Conservation (phyloP, 2,797 vertebrate species). For the Tokudaia tokunoshimensis region DNA sequence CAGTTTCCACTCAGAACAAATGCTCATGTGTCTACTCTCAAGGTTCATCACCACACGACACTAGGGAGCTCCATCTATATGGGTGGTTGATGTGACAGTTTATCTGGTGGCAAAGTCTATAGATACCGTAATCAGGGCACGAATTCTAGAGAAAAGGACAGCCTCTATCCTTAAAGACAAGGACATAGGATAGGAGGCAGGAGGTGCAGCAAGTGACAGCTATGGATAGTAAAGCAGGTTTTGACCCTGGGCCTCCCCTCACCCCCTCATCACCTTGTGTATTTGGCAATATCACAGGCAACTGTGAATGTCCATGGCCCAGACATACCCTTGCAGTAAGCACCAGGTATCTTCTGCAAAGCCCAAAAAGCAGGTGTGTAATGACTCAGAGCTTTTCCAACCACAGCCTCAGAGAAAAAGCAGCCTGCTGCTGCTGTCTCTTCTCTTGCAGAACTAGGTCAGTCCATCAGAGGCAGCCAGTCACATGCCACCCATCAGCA, state of each 20-base stretch:
- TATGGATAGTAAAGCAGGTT: not conserved
- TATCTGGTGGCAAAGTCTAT: not conserved
- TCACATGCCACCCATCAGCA: not conserved
- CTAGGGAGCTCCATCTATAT: not conserved
- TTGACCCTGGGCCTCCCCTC: not conserved
- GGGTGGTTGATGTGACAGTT: not conserved
- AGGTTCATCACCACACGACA: not conserved
- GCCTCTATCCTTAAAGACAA: not conserved
- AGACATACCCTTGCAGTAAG: not conserved
- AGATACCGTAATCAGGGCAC: not conserved
- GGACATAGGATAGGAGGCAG: accelerated
- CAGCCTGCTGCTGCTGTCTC: not conserved
- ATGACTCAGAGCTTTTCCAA: not conserved
- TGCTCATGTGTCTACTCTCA: not conserved
- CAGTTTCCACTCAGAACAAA: not conserved
- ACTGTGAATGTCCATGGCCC: not conserved
- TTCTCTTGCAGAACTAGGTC: not conserved
- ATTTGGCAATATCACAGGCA: not conserved
- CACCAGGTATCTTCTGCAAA: not conserved
- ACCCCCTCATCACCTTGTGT: accelerated
- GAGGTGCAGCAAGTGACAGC: not conserved
- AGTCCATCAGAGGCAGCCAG: not conserved
- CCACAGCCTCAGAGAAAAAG: slow-evolving; percentile 11
- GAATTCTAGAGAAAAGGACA: not conserved
- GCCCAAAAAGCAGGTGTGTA: not conserved